Evolutionary conservation across 2,888 invertebrate species (phyloP).

Genomic region (Tenthredo notha): DNA sequence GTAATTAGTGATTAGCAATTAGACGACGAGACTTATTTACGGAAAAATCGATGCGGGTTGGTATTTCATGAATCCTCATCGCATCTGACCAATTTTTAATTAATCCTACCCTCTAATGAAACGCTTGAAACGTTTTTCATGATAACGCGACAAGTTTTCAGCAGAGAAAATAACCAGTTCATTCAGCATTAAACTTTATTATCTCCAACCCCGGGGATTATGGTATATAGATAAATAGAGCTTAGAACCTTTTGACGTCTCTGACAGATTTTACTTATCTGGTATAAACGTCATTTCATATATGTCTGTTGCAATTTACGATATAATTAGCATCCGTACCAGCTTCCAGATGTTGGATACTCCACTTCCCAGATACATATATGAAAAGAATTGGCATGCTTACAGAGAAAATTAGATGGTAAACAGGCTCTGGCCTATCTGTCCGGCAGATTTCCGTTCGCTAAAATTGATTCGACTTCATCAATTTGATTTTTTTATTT

Average conservation of each 20-base stretch:
- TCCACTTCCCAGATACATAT: neutral
- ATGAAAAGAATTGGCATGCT: neutral
- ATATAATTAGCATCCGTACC: slow-evolving; percentile 29
- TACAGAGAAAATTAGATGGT: neutral
- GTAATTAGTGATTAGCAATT: neutral
- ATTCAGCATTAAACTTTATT: neutral
- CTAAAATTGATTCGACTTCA: neutral
- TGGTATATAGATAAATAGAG: neutral
- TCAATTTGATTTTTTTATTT: slow-evolving; percentile 31
- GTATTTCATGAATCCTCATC: neutral
- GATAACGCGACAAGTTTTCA: neutral
- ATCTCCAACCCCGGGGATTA: neutral
- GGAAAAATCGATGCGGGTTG: neutral
- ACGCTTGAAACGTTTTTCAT: neutral
- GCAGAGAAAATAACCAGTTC: neutral
- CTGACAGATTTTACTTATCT: slow-evolving; percentile 25
- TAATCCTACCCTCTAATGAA: neutral
- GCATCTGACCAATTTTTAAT: neutral
- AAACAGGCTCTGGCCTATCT: neutral
- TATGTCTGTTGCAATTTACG: slow-evolving; percentile 45
- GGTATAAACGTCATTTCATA: slow-evolving; percentile 9
- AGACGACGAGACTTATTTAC: neutral
- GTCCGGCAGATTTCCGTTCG: neutral
- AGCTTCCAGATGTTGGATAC: slow-evolving; percentile 24
- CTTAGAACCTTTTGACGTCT: neutral